Base-by-base conservation (phyloP, 2,888 invertebrate genomes). In the Cryptophagus acutangulus region DNA sequence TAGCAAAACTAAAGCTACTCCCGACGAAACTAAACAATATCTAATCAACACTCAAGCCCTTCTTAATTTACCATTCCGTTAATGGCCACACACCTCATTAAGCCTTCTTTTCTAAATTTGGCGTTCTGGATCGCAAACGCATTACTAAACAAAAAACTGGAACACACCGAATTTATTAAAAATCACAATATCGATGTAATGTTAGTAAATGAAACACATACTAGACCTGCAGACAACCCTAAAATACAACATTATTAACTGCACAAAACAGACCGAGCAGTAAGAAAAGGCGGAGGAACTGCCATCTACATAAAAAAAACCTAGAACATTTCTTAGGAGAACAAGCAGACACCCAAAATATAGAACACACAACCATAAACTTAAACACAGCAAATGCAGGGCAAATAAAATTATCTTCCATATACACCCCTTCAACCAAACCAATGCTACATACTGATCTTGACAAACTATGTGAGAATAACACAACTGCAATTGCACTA, bases 71-170 rank as follows among this genome's bases (percentile, higher is more conserved):
- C n/a, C n/a, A n/a, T n/a, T n/a, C n/a, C n/a, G n/a, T n/a, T n/a
- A n/a, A n/a, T n/a, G n/a, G n/a, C n/a, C n/a, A n/a, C n/a, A n/a
- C n/a, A n/a, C n/a, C n/a, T n/a, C n/a, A n/a, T n/a, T n/a, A n/a
- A n/a, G n/a, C n/a, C n/a, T n/a, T n/a, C n/a, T n/a, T n/a, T n/a
- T n/a, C n/a, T n/a, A n/a, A n/a, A n/a, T n/a, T n/a, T n/a, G n/a
- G n/a, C n/a, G n/a, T n/a, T n/a, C n/a, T n/a, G n/a, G 43, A 42
- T 39, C 20, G 34, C 34, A 13, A 25, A 42, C 33, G 35, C 18
- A 18, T 16, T 42, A 2, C 13, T 15, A 4, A 34, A 17, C 17
- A 39, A 40, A 20, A 26, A 18, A 40, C 8, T 10, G 8, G 30
- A 40, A 36, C 15, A 36, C 6, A 28, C 14, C 9, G 5, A 15